Conservation (phyloP, 2,888 invertebrate genomes). For the Drosophila helvetica region DNA sequence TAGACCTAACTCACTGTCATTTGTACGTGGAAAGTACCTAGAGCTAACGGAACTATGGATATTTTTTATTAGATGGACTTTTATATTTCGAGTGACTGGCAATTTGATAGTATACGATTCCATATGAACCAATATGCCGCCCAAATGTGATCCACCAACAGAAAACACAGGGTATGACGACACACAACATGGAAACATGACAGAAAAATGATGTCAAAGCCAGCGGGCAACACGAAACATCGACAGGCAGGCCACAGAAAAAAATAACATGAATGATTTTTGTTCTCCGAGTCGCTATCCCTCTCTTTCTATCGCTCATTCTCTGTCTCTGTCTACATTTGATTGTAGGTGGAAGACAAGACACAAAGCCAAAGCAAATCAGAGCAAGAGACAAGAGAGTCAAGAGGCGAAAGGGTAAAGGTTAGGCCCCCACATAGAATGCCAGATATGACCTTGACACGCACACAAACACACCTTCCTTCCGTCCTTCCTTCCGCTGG, state of each 20-base stretch:
- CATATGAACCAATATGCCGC: conserved; percentile 18
- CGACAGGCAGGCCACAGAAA: conserved; percentile 23
- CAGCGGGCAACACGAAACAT: conserved; percentile 57
- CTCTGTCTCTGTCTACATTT: not conserved
- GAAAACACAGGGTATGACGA: conserved; percentile 55
- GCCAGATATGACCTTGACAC: conserved; percentile 76
- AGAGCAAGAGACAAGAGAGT: conserved; percentile 3
- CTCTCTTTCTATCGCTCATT: not conserved
- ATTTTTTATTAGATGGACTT: no score
- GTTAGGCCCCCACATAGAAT: conserved; percentile 46
- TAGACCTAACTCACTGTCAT: no score
- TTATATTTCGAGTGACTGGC: no score
- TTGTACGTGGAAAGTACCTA: no score
- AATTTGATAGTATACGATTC: not conserved
- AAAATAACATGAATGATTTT: conserved; percentile 15
- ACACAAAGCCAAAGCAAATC: not conserved
- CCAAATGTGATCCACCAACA: conserved; percentile 7
- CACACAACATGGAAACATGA: conserved; percentile 60
- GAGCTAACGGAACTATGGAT: no score
- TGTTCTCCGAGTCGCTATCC: conserved; percentile 26
- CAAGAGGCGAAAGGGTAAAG: not conserved
- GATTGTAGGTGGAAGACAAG: not conserved
- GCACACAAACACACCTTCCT: conserved; percentile 68
- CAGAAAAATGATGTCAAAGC: conserved; percentile 70
- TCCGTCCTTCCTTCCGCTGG: conserved; percentile 48